These are phyloP conservation scores for Melanotaenia trifasciata DNA, from an alignment of 2,797 vertebrate genomes.

Conservation along the genomic window DNA sequence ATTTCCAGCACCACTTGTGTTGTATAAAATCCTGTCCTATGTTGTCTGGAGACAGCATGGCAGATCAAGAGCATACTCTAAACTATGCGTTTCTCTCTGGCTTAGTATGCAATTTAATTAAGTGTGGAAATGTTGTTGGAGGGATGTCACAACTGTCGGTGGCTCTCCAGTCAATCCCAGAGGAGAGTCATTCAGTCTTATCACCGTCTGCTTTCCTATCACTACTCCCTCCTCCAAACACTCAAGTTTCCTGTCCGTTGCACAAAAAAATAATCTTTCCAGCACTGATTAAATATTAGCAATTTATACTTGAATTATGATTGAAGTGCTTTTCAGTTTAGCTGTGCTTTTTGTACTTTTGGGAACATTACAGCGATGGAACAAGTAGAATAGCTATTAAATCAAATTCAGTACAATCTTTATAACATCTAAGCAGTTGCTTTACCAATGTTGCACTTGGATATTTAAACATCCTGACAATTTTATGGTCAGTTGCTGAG, in stretches of 20 bases:
- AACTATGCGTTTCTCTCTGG: slow-evolving; percentile 63
- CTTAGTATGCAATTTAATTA: slow-evolving; percentile 80
- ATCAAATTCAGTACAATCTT: slow-evolving; percentile 4
- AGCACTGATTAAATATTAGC: slow-evolving; percentile 17
- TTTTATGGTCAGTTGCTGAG: slow-evolving; percentile 35
- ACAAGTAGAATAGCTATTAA: not conserved
- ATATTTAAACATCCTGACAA: slow-evolving; percentile 40
- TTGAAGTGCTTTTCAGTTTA: slow-evolving; percentile 6
- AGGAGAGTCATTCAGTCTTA: slow-evolving; percentile 68
- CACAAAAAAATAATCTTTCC: slow-evolving; percentile 27
- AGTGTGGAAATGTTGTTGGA: slow-evolving; percentile 75
- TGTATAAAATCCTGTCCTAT: slow-evolving; percentile 53
- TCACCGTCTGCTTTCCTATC: slow-evolving; percentile 68
- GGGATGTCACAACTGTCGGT: slow-evolving; percentile 73
- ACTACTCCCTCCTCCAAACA: slow-evolving; percentile 18
- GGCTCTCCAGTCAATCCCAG: slow-evolving; percentile 67
- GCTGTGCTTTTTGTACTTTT: slow-evolving; percentile 17
- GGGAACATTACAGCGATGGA: slow-evolving; percentile 3
- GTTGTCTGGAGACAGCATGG: slow-evolving; percentile 73
- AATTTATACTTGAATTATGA: slow-evolving; percentile 6
- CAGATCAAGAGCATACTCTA: slow-evolving; percentile 66
- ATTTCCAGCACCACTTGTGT: slow-evolving; percentile 67
- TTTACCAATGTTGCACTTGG: slow-evolving; percentile 30
- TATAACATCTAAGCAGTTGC: slow-evolving; percentile 33
- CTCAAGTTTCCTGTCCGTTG: slow-evolving; percentile 26